Percentiles rank a stretch among this genome's conserved stretches.
Conservation (phyloP, 37 sponge, comb jelly and placozoan species). For the Sycon ciliatum region DNA sequence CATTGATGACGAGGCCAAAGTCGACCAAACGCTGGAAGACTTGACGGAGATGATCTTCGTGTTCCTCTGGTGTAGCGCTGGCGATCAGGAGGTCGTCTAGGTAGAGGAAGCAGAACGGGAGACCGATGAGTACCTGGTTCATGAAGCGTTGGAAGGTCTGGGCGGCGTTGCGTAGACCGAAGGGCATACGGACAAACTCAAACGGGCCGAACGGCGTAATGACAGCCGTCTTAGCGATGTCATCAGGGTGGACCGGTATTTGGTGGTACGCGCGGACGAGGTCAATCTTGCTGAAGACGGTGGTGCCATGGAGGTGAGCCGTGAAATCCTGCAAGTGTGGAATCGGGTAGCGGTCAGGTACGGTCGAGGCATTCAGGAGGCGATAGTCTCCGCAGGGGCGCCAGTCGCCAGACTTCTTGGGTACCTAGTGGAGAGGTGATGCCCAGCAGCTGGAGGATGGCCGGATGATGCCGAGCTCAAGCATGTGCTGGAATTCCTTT, state of each 20-base stretch:
- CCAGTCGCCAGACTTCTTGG: too few relatives aligned
- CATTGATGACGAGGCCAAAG: slow-evolving; percentile 38
- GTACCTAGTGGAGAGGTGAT: too few relatives aligned
- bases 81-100: slow-evolving; percentile 45
- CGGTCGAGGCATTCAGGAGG: slow-evolving; percentile 42
- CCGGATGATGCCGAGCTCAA: too few relatives aligned
- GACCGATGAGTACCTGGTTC: slow-evolving; percentile 43
- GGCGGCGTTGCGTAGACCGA: too few relatives aligned
- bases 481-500: slow-evolving; percentile 31
- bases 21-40: slow-evolving; percentile 26
- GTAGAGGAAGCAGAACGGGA: slow-evolving; percentile 40
- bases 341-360: slow-evolving; percentile 52
- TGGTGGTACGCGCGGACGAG: slow-evolving; percentile 40
- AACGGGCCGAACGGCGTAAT: too few relatives aligned
- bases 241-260: too few relatives aligned
- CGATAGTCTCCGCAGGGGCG: slow-evolving; percentile 66
- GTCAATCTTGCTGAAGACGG: slow-evolving; percentile 48
- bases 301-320: slow-evolving; percentile 30
- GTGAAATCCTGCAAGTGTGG: slow-evolving; percentile 60
- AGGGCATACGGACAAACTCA: too few relatives aligned
- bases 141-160: too few relatives aligned
- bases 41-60: slow-evolving; percentile 28
- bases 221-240: too few relatives aligned
- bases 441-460: too few relatives aligned
- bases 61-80: slow-evolving; percentile 37